Conservation (phyloP, 2,888 invertebrate genomes). For the Orthosia gracilis region DNA sequence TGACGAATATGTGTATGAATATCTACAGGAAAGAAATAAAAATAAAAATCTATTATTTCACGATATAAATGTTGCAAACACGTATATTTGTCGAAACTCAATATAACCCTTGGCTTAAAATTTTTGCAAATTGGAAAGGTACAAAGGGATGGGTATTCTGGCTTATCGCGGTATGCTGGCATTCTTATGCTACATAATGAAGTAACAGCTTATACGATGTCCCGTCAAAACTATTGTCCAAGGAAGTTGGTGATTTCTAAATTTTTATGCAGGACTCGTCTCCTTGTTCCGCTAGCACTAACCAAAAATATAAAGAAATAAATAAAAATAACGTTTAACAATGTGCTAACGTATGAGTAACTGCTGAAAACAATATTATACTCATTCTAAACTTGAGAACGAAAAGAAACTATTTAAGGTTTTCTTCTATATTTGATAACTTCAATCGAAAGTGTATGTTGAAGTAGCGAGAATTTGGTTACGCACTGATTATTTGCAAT, state of each 20-base stretch:
- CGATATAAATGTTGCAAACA: too few species aligned
- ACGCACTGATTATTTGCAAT: background rate
- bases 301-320: conserved; percentile 32
- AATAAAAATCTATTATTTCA: too few species aligned
- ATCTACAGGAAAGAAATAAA: too few species aligned
- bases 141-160: conserved; percentile 35
- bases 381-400: conserved; percentile 72
- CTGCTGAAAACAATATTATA: conserved; percentile 60
- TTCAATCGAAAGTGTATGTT: conserved; percentile 42
- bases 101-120: conserved; percentile 2
- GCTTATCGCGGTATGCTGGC: conserved; percentile 24
- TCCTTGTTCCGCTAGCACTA: conserved; percentile 55
- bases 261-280: conserved; percentile 8
- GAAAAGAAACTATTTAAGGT: conserved; percentile 59
- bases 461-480: background rate
- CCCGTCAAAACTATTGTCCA: background rate
- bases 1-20: too few species aligned
- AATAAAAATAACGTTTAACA: conserved; percentile 65
- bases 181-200: conserved; percentile 10
- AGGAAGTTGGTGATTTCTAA: background rate
- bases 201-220: conserved; percentile 35
- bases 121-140: conserved; percentile 25
- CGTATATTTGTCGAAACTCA: conserved; percentile 11
- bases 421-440: conserved; percentile 44
- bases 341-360: conserved; percentile 71